phyloP scores from a whole-genome alignment of 2,888 invertebrate genomes.

The Lepidochitona cinerea region DNA sequence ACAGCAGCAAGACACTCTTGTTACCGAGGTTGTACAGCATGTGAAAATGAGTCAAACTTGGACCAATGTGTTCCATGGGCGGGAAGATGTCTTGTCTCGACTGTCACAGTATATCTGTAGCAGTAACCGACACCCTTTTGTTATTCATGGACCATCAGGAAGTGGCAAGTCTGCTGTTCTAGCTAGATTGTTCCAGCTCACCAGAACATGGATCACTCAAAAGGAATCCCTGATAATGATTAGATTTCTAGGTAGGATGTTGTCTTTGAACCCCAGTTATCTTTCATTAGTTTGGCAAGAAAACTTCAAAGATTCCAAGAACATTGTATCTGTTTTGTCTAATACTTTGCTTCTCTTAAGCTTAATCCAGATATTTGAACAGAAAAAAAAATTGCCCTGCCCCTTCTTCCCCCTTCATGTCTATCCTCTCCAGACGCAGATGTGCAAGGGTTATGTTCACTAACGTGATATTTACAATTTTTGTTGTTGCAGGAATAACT shows the following conservation, averaged over 20 bases:
- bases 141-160: constrained; percentile 39
- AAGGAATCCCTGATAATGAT: constrained; percentile 28
- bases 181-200: constrained; percentile 37
- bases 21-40: constrained; percentile 42
- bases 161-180: constrained; percentile 47
- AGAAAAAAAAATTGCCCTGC: too few species aligned
- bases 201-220: constrained; percentile 29
- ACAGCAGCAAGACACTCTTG: constrained; percentile 19
- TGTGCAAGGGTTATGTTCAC: too few species aligned
- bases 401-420: too few species aligned
- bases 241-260: constrained; percentile 36
- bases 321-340: too few species aligned
- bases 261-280: too few species aligned
- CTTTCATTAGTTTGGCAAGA: too few species aligned
- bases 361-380: too few species aligned
- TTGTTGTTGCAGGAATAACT: constrained; percentile 37
- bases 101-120: constrained; percentile 25
- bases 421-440: too few species aligned
- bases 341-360: too few species aligned
- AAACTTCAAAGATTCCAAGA: too few species aligned
- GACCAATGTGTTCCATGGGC: constrained; percentile 34
- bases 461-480: too few species aligned
- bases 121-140: constrained; percentile 24
- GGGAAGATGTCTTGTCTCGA: constrained; percentile 24
- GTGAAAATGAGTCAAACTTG: constrained; percentile 24